Evolutionary conservation across 2,888 invertebrate species (phyloP), one percentile per base, ranked within the genome.

Genomic region (Nemapogon koenigi): DNA sequence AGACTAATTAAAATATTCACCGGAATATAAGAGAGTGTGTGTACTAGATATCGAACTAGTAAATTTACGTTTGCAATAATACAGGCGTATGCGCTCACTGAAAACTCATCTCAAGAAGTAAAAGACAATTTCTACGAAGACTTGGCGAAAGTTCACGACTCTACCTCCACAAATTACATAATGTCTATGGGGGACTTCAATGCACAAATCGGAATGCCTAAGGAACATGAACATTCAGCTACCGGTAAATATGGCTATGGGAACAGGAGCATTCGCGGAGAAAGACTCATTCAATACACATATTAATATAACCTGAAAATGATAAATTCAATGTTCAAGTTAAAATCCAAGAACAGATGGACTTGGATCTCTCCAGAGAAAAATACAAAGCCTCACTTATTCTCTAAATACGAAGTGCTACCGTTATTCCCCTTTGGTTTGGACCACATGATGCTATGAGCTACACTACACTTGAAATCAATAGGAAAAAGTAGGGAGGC

Each of bases 301-400:
- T 13, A 32, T 7, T 25, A 38, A 19, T 17, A 38, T 15, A 35
- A 38, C 3, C 26, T 39, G 11, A 30, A 28, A 27, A 33, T 37
- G 14, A 16, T 30, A 25, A 42, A 42, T 33, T 35, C 33, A 7
- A 19, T 28, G 22, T 39, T 33, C 15, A 37, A 37, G 15, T 8
- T 18, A 15, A 35, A 28, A 30, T 4, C 15, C 4, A 31, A 25
- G 2, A 14, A 29, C 4, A 38, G 18, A 26, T 29, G 30, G 35
- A 38, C 38, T 3, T 38, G 31, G 26, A 35, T 26, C 32, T 46
- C 44, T 49, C 56, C 51, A 49, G 64, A 62, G 13, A 18, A 27
- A 13, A 15, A 22, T 6, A 22, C 16, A 6, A 39, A 22, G 10
- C 6, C 22, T 22, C 22, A 22, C 22, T 22, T 7, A 22, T 22